phyloP scores from a whole-genome alignment of 2,113 vertebrate genomes.

The Nesoenas mayeri region DNA sequence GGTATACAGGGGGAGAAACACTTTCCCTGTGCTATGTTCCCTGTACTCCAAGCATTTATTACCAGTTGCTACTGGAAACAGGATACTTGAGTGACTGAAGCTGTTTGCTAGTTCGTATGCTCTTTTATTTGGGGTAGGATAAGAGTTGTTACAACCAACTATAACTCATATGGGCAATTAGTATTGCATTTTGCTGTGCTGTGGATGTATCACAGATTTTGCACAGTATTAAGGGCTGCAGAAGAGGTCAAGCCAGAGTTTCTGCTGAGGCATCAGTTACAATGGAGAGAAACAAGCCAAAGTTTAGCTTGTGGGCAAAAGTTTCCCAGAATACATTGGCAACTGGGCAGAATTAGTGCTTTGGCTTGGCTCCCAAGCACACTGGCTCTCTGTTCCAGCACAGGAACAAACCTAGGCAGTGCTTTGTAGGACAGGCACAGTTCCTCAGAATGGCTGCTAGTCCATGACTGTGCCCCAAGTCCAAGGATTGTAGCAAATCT shows the following conservation, averaged over 20 bases:
- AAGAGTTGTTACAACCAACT: background rate
- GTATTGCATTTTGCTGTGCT: background rate
- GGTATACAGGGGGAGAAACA: background rate
- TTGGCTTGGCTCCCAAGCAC: conserved; percentile 45
- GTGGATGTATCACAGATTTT: background rate
- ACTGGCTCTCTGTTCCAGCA: background rate
- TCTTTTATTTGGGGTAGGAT: background rate
- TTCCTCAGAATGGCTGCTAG: conserved; percentile 20
- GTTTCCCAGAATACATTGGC: conserved; percentile 58
- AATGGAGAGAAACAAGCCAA: conserved; percentile 45
- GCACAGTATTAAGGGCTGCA: conserved; percentile 22
- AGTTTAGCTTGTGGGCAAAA: conserved; percentile 68
- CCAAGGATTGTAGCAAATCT: background rate
- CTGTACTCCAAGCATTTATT: background rate
- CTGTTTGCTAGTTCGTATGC: background rate
- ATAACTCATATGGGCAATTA: background rate
- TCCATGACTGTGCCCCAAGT: background rate
- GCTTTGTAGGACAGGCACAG: background rate
- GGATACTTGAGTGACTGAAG: background rate
- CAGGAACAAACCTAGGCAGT: conserved; percentile 27
- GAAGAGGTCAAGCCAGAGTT: conserved; percentile 23
- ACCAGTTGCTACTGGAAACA: background rate
- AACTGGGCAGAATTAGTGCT: conserved; percentile 30
- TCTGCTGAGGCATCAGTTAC: conserved; percentile 40
- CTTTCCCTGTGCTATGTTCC: background rate